These are phyloP conservation scores for Limosa lapponica DNA, from an alignment of 2,797 vertebrate species.

Conservation along the genomic window DNA sequence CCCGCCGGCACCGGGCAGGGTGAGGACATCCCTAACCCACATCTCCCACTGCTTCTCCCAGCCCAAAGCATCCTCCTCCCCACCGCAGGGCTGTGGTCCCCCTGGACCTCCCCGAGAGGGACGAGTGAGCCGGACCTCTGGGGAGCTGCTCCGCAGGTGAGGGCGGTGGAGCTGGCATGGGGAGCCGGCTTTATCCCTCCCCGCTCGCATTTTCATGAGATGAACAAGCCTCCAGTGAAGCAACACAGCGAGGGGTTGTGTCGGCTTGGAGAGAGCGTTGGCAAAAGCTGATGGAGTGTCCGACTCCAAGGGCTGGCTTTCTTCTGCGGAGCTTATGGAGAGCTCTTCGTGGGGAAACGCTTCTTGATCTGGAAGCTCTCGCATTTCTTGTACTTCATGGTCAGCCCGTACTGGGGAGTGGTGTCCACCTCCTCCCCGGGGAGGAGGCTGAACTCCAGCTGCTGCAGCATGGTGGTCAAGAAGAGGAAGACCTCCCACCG, in stretches of 20 bases:
- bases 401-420: slow-evolving; percentile 89
- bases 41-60: not conserved
- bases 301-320: not conserved
- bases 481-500: slow-evolving; percentile 91
- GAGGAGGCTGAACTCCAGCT: slow-evolving; percentile 78
- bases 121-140: not conserved
- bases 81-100: fast-evolving
- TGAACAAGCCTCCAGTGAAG: not conserved
- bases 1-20: fast-evolving
- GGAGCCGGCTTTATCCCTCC: not conserved
- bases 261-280: not conserved
- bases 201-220: fast-evolving
- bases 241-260: not conserved
- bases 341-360: slow-evolving; percentile 1
- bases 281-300: not conserved
- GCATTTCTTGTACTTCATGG: slow-evolving; percentile 89
- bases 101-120: fast-evolving
- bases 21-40: fast-evolving
- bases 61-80: not conserved
- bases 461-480: slow-evolving; percentile 88
- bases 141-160: not conserved
- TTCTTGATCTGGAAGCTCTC: slow-evolving; percentile 74
- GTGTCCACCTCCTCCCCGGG: slow-evolving; percentile 81
- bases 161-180: fast-evolving
- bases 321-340: not conserved